Base-by-base conservation (phyloP, 1,140 invertebrate genomes). In the Apolygus lucorum region DNA sequence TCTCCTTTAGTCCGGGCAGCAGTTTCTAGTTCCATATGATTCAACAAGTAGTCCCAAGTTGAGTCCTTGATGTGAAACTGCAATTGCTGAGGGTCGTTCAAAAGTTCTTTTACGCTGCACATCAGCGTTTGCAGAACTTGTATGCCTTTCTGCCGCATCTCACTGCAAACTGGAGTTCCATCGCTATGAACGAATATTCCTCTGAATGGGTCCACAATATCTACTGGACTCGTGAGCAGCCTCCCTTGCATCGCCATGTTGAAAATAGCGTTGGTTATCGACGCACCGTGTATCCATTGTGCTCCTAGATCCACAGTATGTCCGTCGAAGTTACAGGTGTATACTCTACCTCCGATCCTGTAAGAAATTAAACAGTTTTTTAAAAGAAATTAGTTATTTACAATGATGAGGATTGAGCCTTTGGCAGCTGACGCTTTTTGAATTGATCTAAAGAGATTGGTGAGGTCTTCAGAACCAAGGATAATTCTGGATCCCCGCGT, bases 291-390 rank as follows among this genome's bases (percentile, higher is more conserved):
- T 71, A 88, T 87, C 80, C 81, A 86, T 42, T 84, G 82, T 0
- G 87, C 88, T 0, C 88, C 88, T 81, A 90, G 83, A 78, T 91
- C 88, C 11, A 87, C 85, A 1, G 87, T 83, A 0, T 85, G 82
- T 70, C 89, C 87, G 27, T 87, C 87, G 25, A 90, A 78, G 81
- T 84, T 86, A 73, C 86, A 87, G 0, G 88, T 89, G 77, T 88
- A 86, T 21, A 90, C 87, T 73, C 89, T 80, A 64, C 89, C 89
- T 52, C 89, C 89, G 21, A 49, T 24, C 2, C 49, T 64, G 59
- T 21, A 49, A 69, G 29, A 42, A 28, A 28, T 49, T 49, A 49
- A 49, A 49, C n/a, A n/a, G n/a, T n/a, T n/a, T n/a, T n/a, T n/a
- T n/a, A n/a, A n/a, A n/a, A n/a, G n/a, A n/a, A n/a, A n/a, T n/a